Conservation (phyloP, 2,888 invertebrate genomes). For the Sericinus montela region DNA sequence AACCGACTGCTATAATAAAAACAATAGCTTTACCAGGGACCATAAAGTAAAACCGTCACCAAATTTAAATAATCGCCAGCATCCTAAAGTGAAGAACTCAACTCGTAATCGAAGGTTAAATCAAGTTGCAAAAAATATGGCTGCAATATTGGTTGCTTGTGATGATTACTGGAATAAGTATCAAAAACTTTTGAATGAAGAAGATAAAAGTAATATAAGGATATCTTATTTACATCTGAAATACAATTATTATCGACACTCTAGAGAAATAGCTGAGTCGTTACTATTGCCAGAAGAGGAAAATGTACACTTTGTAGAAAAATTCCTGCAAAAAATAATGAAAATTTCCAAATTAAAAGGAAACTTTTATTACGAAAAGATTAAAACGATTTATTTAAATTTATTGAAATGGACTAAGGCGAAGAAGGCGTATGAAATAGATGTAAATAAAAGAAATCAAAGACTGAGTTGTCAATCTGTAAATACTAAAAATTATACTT, state of each 20-base stretch:
- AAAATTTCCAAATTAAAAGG: conserved; percentile 21
- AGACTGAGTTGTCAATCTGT: too few species aligned
- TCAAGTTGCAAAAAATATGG: conserved; percentile 22
- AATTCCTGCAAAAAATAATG: conserved; percentile 33
- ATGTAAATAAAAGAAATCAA: background rate
- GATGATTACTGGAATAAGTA: background rate
- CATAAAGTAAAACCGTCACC: too few species aligned
- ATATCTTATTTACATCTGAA: conserved; percentile 21
- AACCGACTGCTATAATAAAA: too few species aligned
- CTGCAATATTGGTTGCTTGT: background rate
- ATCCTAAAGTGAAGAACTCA: too few species aligned
- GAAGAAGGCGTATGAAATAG: conserved; percentile 8
- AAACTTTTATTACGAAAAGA: background rate
- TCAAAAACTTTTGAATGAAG: background rate
- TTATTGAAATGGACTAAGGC: conserved; percentile 37
- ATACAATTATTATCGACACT: conserved; percentile 34
- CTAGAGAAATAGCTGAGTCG: conserved; percentile 31
- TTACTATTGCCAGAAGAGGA: conserved; percentile 38
- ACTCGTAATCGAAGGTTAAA: conserved; percentile 1
- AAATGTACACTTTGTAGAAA: conserved; percentile 30
- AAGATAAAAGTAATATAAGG: background rate
- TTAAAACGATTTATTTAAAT: conserved; percentile 29
- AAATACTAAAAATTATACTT: background rate
- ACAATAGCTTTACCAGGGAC: too few species aligned
- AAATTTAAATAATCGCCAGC: too few species aligned